Conservation (phyloP, 2,888 invertebrate species). For the Gastracanthus pulcherrimus region DNA sequence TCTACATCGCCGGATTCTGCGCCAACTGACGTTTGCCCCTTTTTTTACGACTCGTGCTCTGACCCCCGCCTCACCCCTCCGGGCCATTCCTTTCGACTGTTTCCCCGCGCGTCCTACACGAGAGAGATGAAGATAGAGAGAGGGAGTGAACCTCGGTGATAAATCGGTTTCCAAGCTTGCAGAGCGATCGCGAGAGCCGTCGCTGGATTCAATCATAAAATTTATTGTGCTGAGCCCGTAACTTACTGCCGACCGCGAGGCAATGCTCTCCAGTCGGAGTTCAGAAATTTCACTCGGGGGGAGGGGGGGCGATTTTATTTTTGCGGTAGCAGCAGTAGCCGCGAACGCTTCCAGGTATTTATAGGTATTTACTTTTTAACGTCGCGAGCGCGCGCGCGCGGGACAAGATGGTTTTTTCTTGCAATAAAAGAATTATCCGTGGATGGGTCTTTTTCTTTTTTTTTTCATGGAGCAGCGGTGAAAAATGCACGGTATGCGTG, state of each 20-base stretch:
- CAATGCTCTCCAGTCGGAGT: slow-evolving; percentile 38
- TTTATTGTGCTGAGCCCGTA: slow-evolving; percentile 55
- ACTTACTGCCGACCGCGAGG: slow-evolving; percentile 16
- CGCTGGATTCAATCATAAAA: slow-evolving; percentile 55
- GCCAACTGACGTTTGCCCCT: slow-evolving; percentile 41
- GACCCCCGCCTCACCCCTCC: no score
- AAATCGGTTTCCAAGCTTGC: slow-evolving; percentile 48
- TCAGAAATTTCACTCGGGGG: slow-evolving; percentile 47
- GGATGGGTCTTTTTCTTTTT: background rate
- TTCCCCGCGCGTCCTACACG: background rate
- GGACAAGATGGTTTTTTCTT: background rate
- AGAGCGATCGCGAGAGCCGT: slow-evolving; percentile 19
- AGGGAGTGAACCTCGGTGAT: slow-evolving; percentile 50
- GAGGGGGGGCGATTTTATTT: slow-evolving; percentile 33
- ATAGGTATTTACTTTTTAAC: slow-evolving; percentile 23
- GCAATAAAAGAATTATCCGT: background rate
- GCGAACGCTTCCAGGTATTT: background rate
- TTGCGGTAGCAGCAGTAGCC: no score
- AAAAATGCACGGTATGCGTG: background rate
- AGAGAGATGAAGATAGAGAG: background rate
- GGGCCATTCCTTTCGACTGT: slow-evolving; percentile 47
- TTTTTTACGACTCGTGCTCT: slow-evolving; percentile 44
- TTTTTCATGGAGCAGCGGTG: background rate
- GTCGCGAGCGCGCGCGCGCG: background rate
- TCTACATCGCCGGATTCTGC: slow-evolving; percentile 39